phyloP scores from a whole-genome alignment of 1,140 invertebrate species.

The Pseudomyrmex cubaensis region DNA sequence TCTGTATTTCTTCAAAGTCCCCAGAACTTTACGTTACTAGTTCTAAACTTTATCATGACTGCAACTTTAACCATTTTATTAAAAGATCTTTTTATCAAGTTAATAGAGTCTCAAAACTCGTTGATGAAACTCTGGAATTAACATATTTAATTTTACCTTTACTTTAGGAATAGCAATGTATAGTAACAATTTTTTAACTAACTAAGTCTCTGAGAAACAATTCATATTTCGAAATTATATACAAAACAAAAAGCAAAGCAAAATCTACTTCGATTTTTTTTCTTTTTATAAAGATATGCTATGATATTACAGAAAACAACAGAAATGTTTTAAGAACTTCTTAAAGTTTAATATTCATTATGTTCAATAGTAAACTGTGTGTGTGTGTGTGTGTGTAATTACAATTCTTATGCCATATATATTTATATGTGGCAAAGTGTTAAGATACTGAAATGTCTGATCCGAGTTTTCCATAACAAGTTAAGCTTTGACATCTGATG shows the following conservation, averaged over 20 bases:
- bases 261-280: neutral
- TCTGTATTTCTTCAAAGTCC: constrained; percentile 32
- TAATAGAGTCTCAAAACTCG: constrained; percentile 50
- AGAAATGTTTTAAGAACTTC: neutral
- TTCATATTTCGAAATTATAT: neutral
- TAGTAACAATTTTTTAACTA: neutral
- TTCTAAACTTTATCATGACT: constrained; percentile 46
- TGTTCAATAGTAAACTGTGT: neutral
- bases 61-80: constrained; percentile 63
- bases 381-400: neutral
- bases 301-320: neutral
- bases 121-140: constrained; percentile 17
- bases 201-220: neutral
- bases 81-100: constrained; percentile 48
- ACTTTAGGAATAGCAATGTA: constrained; percentile 9
- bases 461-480: constrained; percentile 35
- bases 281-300: neutral
- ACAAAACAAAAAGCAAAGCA: no score
- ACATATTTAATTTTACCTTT: constrained; percentile 36
- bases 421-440: neutral
- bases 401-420: neutral
- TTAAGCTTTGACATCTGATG: constrained; percentile 40
- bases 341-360: neutral
- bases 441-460: constrained; percentile 23
- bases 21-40: constrained; percentile 48